Percentiles rank a stretch among this genome's conserved stretches.
Evolutionary conservation across 2,888 invertebrate genomes (phyloP).

Genomic region (Petrolisthes cinctipes): DNA sequence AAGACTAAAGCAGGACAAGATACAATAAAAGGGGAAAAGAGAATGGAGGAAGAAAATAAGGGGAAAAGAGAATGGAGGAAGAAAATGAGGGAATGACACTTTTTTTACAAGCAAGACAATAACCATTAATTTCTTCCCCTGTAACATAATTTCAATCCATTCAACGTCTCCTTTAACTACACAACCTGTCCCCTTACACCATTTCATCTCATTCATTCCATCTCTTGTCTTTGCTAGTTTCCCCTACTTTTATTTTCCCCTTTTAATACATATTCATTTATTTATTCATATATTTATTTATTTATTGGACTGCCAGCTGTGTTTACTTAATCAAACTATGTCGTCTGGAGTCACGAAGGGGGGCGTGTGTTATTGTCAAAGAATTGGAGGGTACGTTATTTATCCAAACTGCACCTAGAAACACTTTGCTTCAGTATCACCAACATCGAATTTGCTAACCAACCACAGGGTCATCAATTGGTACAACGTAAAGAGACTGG

Average conservation of each 20-base stretch:
- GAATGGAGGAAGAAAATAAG: constrained; percentile 4
- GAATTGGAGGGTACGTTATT: too few relatives aligned
- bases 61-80: background rate
- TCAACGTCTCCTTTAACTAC: background rate
- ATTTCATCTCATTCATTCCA: background rate
- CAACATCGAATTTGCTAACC: too few relatives aligned
- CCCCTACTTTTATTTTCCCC: background rate
- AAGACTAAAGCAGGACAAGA: background rate
- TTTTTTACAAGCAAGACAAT: background rate
- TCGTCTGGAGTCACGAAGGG: too few relatives aligned
- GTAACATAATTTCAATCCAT: background rate
- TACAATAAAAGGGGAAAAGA: background rate
- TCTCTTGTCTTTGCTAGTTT: background rate
- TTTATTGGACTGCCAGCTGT: background rate
- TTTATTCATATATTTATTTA: background rate
- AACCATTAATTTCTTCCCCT: background rate
- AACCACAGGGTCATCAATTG: too few relatives aligned
- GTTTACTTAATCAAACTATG: too few relatives aligned
- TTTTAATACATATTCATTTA: background rate
- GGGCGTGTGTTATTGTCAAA: too few relatives aligned
- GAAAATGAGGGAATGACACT: background rate
- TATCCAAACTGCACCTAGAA: too few relatives aligned
- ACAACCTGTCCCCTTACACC: background rate
- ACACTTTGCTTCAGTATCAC: too few relatives aligned
- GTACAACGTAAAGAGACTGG: too few relatives aligned